phyloP scores from a whole-genome alignment of 2,113 vertebrate genomes.

The Actenoides hombroni region DNA sequence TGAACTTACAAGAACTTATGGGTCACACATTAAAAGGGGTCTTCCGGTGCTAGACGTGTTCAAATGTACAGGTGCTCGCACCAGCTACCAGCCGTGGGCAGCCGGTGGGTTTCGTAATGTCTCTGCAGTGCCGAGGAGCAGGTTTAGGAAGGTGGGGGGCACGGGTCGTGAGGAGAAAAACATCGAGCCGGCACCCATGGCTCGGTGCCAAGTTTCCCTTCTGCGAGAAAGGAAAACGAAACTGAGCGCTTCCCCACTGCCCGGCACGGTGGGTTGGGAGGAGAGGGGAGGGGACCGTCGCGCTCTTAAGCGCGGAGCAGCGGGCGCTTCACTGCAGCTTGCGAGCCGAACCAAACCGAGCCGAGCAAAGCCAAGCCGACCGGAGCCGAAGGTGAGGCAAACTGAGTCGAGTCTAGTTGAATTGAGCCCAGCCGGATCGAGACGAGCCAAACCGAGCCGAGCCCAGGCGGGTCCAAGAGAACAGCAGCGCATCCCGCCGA shows the following conservation, averaged over 20 bases:
- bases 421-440: background rate
- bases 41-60: too few relatives aligned
- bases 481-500: background rate
- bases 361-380: background rate
- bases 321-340: background rate
- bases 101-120: fast-evolving
- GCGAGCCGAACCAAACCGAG: background rate
- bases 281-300: fast-evolving
- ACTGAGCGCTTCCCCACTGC: background rate
- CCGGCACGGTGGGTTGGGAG: too few relatives aligned
- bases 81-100: background rate
- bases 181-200: fast-evolving
- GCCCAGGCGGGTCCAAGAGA: background rate
- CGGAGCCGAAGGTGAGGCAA: background rate
- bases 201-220: background rate
- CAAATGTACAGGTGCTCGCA: too few relatives aligned
- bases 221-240: constrained; percentile 33
- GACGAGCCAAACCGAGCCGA: background rate
- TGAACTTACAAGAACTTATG: background rate
- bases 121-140: background rate
- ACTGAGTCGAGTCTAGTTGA: fast-evolving
- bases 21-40: background rate
- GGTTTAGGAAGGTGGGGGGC: fast-evolving
- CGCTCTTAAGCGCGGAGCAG: background rate
- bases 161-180: background rate